Base-by-base conservation (phyloP, 2,888 invertebrate species). In the Tetranychus truncatus region DNA sequence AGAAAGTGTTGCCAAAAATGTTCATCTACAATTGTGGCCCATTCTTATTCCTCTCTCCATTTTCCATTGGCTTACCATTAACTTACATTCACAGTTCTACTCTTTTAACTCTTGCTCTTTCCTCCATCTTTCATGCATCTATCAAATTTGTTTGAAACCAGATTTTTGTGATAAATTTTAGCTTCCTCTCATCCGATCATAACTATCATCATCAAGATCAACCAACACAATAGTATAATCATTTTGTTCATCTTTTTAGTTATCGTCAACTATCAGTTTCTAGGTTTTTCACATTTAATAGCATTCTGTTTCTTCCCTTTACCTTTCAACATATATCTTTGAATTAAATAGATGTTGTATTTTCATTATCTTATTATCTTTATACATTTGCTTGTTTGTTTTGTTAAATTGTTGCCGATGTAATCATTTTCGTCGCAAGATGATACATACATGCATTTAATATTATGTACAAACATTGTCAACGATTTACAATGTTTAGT, bases 401-500 rank as follows among this genome's bases (percentile, higher is more conserved):
- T 24, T 71, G 11, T 34, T 34, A 34, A 34, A 34, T 34, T 34
- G 34, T 34, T 34, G 34, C 34, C 34, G 34, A 34, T 34, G 34
- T 34, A 34, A 34, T 34, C 34, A 34, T 34, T 34, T 34, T 34
- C 34, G 5, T 34, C 5, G 34, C 34, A 34, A 34, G 34, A 34
- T 34, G 34, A 34, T 34, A 34, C 34, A 34, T 34, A 44, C 44
- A 65, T 3, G 45, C 34, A 45, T 9, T 72, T 66, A 18, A 18
- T 15, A 66, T 66, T 66, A 18, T 66, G 66, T 18, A 66, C n/a
- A 66, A 18, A 18, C 18, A 66, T 18, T 18, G 15, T 66, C n/a
- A n/a, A 18, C 66, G n/a, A 18, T 66, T 66, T 66, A 18, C 80
- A 76, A 81, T 45, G 24, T 20, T 5, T 75, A 24, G 21, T 21